These are phyloP conservation scores for Ormyrus pomaceus DNA, from an alignment of 2,888 invertebrate genomes.

Conservation along the genomic window DNA sequence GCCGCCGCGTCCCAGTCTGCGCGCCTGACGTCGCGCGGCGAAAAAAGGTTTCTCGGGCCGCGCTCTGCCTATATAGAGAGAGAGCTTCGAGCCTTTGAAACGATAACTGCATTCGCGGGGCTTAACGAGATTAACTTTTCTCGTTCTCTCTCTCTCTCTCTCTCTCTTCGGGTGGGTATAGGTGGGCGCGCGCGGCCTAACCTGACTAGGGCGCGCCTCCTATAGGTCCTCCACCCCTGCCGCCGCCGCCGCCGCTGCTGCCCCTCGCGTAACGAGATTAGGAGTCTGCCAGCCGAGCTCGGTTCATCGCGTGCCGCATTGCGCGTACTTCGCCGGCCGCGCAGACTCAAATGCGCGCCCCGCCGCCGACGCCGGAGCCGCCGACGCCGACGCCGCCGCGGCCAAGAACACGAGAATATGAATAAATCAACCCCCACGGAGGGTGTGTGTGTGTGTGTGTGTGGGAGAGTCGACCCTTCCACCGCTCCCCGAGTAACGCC, in stretches of 20 bases:
- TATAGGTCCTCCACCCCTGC: constrained; percentile 36
- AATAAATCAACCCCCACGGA: constrained; percentile 44
- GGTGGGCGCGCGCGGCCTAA: not conserved
- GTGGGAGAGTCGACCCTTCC: not conserved
- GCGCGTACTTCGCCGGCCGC: constrained; percentile 69
- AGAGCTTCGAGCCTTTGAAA: not conserved
- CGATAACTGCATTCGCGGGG: constrained; percentile 25
- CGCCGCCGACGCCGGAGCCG: constrained; percentile 40
- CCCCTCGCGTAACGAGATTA: constrained; percentile 48
- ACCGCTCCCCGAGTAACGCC: not conserved
- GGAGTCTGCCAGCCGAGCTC: constrained; percentile 34
- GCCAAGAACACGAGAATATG: constrained; percentile 48
- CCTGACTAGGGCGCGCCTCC: constrained; percentile 16
- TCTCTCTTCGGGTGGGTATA: not conserved
- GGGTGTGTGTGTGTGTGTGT: not conserved
- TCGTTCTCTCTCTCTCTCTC: too few species aligned
- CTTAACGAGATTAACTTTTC: constrained; percentile 45
- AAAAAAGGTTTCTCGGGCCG: not conserved
- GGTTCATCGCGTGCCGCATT: constrained; percentile 72
- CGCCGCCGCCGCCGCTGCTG: too few species aligned
- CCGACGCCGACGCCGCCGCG: constrained; percentile 28
- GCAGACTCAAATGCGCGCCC: constrained; percentile 67
- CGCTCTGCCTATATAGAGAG: not conserved
- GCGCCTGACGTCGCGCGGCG: too few species aligned
- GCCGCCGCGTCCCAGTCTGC: not conserved